Base-by-base conservation (phyloP, 2,888 invertebrate species). In the Loripinus fragilis region DNA sequence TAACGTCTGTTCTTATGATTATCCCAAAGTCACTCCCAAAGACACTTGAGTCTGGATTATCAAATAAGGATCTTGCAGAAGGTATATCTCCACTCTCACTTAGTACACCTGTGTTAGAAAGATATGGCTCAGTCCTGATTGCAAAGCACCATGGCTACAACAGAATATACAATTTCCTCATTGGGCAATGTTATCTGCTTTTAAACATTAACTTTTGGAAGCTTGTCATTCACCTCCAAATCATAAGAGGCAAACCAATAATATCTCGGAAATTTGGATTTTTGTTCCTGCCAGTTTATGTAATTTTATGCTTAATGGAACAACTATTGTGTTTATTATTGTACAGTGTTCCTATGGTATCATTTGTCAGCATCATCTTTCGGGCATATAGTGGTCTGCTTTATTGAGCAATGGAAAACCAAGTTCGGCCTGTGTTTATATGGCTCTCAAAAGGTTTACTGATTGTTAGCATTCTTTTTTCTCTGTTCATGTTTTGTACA, bases 231-330 rank as follows among this genome's bases (percentile, higher is more conserved):
- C 20, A 17, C 33, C 33, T 30, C 1, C 60, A 60, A 60, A 12
- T 20, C 2, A 33, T 33, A 3, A 60, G 33, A 23, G 30, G 60
- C 8, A 33, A 8, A 8, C 23, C 2, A 23, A 20, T 25, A 25
- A 23, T 7, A 75, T 77, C 2, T 60, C 76, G 20, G 81, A 81
- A 41, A 12, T 81, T 15, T 1, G 55, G 12, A 0, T 81, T 2
- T 83, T 78, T 71, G n/a, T 78, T 50, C 8, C 71, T 17, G 85
- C 85, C 48, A 17, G 81, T 15, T 0, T 75, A 0, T 30, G 76
- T 33, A 5, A 3, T 33, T 2, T 2, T 33, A 33, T 60, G 60
- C 17, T 3, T 8, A 8, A n/a, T 60, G 12, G 60, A 60, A 60
- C 1, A 33, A 33, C 10, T 60, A 23, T 7, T 33, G 17, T 30